A percentile compares a stretch with the other conserved stretches of the same genome.
These are phyloP conservation scores for Drosophila sordidula DNA, from an alignment of 2,888 invertebrate genomes.

Conservation along the genomic window DNA sequence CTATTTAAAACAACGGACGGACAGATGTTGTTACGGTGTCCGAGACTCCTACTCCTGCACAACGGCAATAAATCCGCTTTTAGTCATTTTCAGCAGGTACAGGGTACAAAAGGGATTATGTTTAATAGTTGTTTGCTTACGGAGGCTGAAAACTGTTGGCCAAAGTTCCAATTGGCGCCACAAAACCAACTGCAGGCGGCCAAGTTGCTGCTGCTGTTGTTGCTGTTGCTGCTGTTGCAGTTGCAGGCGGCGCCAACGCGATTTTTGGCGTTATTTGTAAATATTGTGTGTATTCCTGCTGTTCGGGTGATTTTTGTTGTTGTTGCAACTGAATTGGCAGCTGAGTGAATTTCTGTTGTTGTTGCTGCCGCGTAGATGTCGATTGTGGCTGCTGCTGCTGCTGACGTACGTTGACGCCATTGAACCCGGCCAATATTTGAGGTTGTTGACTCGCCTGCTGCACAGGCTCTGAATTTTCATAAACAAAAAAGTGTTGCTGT, in stretches of 20 bases:
- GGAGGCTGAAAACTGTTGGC: conserved; percentile 34
- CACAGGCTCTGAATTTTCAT: conserved; percentile 49
- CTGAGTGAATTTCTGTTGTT: conserved; percentile 35
- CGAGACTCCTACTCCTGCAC: neutral
- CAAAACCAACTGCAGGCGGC: conserved; percentile 11
- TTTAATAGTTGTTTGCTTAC: conserved; percentile 60
- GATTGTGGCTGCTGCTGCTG: conserved; percentile 33
- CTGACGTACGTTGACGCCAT: conserved; percentile 71
- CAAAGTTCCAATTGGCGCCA: conserved; percentile 30
- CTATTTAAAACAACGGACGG: too few relatives aligned
- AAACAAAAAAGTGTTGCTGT: conserved; percentile 67
- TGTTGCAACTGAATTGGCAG: conserved; percentile 27
- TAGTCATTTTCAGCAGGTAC: neutral
- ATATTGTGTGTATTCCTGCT: conserved; percentile 27
- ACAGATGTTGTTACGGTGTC: too few relatives aligned
- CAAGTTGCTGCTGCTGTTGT: conserved; percentile 19
- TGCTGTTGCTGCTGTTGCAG: conserved; percentile 11
- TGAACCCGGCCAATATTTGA: conserved; percentile 69
- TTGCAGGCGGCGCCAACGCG: conserved; percentile 39
- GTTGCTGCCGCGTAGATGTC: conserved; percentile 34
- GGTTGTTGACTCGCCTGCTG: conserved; percentile 72
- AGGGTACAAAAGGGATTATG: conserved; percentile 40
- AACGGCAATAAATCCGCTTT: neutral
- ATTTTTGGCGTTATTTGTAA: conserved; percentile 49
- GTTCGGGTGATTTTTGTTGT: conserved; percentile 22